These are phyloP conservation scores for Limnodromus scolopaceus DNA, from an alignment of 2,797 vertebrate genomes.

Conservation along the genomic window DNA sequence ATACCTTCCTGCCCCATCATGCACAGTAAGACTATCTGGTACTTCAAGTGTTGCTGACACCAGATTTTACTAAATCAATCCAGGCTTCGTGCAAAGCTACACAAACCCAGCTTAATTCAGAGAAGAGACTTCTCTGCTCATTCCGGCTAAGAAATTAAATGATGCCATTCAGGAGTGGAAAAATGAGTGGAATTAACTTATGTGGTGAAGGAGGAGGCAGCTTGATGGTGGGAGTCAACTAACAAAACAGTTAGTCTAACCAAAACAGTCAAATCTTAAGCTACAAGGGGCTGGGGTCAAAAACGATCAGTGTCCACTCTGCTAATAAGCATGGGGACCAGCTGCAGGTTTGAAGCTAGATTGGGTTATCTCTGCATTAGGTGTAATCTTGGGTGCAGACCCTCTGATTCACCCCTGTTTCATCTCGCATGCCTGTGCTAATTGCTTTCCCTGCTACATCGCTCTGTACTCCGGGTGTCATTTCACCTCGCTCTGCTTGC, in stretches of 20 bases:
- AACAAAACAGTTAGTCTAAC: neutral
- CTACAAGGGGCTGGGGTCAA: neutral
- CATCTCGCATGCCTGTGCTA: accelerated
- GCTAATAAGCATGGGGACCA: neutral
- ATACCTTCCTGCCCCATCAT: neutral
- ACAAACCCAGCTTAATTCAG: neutral
- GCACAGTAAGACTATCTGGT: neutral
- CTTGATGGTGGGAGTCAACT: neutral
- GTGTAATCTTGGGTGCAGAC: neutral
- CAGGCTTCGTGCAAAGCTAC: neutral
- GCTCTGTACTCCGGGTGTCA: neutral
- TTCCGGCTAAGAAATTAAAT: neutral
- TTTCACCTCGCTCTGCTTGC: neutral
- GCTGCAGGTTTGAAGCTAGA: neutral
- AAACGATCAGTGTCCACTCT: neutral
- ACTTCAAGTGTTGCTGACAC: neutral
- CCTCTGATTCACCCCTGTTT: neutral
- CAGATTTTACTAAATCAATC: neutral
- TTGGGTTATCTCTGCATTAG: neutral
- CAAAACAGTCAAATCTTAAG: neutral
- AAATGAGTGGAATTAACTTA: neutral
- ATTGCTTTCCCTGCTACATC: neutral
- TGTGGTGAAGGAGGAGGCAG: neutral
- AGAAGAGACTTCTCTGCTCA: neutral
- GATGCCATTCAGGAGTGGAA: neutral